Evolutionary conservation across 1,140 invertebrate species (phyloP).

Genomic region (Cylas formicarius): DNA sequence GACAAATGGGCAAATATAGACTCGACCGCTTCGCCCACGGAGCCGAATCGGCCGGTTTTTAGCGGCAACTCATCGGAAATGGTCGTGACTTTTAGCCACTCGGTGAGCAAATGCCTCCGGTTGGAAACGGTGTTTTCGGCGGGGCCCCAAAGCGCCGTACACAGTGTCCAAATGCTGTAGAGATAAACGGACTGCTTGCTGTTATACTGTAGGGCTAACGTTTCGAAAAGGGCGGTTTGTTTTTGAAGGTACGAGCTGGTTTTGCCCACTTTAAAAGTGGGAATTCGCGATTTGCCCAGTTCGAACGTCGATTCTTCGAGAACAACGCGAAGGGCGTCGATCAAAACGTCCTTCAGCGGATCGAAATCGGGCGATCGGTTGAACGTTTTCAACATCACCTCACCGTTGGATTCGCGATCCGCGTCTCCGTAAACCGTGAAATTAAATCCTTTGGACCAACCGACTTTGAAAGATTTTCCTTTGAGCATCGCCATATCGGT

Average conservation of each 20-base stretch:
- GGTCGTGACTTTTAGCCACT: constrained; percentile 29
- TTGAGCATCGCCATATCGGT: constrained; percentile 59
- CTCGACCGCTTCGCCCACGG: constrained; percentile 15
- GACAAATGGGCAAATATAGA: constrained; percentile 33
- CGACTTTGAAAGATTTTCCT: constrained; percentile 63
- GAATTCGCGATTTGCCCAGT: constrained; percentile 20
- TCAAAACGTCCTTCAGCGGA: constrained; percentile 26
- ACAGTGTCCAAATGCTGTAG: constrained; percentile 66
- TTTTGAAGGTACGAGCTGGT: constrained; percentile 22
- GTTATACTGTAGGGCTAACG: constrained; percentile 14
- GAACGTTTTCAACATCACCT: constrained; percentile 14
- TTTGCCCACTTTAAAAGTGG: constrained; percentile 28
- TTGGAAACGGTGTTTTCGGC: constrained; percentile 22
- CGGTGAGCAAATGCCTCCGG: constrained; percentile 24
- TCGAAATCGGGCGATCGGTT: constrained; percentile 12
- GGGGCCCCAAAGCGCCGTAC: constrained; percentile 77
- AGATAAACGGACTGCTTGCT: constrained; percentile 19
- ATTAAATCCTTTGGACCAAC: constrained; percentile 64
- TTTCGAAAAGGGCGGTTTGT: constrained; percentile 26
- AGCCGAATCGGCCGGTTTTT: constrained; percentile 7
- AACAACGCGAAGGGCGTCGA: constrained; percentile 22
- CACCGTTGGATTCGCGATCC: constrained; percentile 5
- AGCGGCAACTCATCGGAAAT: constrained; percentile 10
- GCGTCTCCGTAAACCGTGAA: constrained; percentile 36
- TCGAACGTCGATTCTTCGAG: constrained; percentile 20